These are phyloP conservation scores for Drosophila koepferae DNA, from an alignment of 2,888 invertebrate species.

Conservation along the genomic window DNA sequence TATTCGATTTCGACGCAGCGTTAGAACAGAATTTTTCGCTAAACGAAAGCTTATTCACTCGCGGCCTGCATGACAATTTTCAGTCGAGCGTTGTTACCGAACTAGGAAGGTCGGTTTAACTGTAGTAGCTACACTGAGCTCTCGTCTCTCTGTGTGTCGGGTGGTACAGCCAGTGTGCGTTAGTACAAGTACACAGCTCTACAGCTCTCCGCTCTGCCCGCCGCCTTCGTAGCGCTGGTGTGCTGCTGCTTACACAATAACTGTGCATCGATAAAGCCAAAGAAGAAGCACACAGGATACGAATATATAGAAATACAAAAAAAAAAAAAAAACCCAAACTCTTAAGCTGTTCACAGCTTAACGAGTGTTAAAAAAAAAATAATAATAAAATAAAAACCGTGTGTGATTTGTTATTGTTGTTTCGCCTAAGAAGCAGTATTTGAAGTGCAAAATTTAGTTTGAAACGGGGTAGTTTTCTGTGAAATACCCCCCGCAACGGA, in stretches of 20 bases:
- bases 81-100: conserved; percentile 85
- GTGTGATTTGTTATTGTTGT: conserved; percentile 76
- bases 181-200: conserved; percentile 76
- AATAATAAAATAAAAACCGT: conserved; percentile 27
- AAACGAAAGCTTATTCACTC: conserved; percentile 83
- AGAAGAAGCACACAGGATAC: conserved; percentile 78
- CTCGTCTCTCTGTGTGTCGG: conserved; percentile 81
- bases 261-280: conserved; percentile 78
- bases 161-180: conserved; percentile 76
- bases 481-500: conserved; percentile 63
- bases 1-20: conserved; percentile 28
- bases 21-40: conserved; percentile 59
- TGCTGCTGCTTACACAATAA: conserved; percentile 82
- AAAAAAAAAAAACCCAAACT: conserved; percentile 43
- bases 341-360: conserved; percentile 69
- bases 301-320: conserved; percentile 35
- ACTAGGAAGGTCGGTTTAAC: conserved; percentile 84
- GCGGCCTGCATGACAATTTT: conserved; percentile 82
- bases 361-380: conserved; percentile 51
- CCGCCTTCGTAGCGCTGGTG: conserved; percentile 67
- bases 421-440: conserved; percentile 48
- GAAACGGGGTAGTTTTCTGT: conserved; percentile 75
- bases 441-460: conserved; percentile 66
- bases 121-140: conserved; percentile 74
- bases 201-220: conserved; percentile 75